Evolutionary conservation across 2,888 invertebrate species (phyloP).

Genomic region (Pantelozetes paolii): DNA sequence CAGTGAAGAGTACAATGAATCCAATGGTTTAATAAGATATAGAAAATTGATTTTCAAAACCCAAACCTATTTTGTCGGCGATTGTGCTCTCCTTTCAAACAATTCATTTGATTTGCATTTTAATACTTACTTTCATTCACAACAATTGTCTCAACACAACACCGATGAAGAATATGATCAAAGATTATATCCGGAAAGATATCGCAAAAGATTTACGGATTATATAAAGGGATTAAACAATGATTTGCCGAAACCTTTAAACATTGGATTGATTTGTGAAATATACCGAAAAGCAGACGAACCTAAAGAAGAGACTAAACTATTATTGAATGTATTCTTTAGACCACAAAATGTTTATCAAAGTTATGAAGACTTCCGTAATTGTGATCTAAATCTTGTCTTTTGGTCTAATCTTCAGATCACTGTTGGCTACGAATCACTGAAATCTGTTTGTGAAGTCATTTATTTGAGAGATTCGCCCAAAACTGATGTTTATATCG

Average conservation of each 20-base stretch:
- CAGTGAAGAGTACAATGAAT: constrained; percentile 46
- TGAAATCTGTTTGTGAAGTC: constrained; percentile 30
- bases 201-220: constrained; percentile 64
- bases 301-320: constrained; percentile 5
- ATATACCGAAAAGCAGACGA: constrained; percentile 56
- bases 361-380: constrained; percentile 58
- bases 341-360: constrained; percentile 70
- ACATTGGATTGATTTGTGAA: constrained; percentile 65
- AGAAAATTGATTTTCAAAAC: constrained; percentile 52
- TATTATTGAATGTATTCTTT: constrained; percentile 52
- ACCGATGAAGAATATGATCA: constrained; percentile 57
- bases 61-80: constrained; percentile 62
- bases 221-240: constrained; percentile 66
- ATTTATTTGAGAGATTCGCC: constrained; percentile 12
- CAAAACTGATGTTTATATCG: constrained; percentile 22
- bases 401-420: constrained; percentile 71
- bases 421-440: not conserved
- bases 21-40: constrained; percentile 43
- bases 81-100: constrained; percentile 62
- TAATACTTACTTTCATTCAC: constrained; percentile 4
- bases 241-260: constrained; percentile 70
- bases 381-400: constrained; percentile 66
- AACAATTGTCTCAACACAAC: not conserved
- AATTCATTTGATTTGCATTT: not conserved
- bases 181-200: constrained; percentile 72